Conservation (phyloP, 92 coral and sea anemone genomes). For the Palythoa grandiflora region DNA sequence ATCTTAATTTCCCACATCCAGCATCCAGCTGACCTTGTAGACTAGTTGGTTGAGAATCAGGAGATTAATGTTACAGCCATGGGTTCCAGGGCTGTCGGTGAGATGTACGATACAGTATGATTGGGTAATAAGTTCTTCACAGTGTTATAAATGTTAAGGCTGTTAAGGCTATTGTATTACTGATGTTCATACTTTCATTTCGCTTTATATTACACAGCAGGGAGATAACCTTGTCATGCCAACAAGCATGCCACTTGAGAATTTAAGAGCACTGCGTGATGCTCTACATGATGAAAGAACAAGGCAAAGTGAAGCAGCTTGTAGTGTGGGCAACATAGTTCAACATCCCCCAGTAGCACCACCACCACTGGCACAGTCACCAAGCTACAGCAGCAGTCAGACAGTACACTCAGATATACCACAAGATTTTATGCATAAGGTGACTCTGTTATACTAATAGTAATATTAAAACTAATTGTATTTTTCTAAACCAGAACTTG, state of each 20-base stretch:
- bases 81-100: no score
- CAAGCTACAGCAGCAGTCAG: constrained; percentile 11
- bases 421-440: constrained; percentile 37
- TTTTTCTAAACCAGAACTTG: not conserved
- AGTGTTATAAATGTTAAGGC: not conserved
- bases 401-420: constrained; percentile 24
- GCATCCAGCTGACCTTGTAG: no score
- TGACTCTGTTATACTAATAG: not conserved
- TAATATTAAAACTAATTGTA: not conserved
- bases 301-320: constrained; percentile 35
- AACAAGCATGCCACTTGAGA: constrained; percentile 76
- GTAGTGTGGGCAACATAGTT: not conserved
- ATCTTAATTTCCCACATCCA: no score
- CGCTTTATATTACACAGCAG: constrained; percentile 57
- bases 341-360: not conserved
- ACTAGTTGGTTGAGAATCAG: no score
- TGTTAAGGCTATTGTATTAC: not conserved
- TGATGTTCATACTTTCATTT: not conserved
- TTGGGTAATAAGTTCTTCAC: not conserved
- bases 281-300: constrained; percentile 84
- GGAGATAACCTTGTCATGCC: constrained; percentile 86
- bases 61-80: no score
- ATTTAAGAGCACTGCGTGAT: constrained; percentile 84
- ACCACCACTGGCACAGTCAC: not conserved
- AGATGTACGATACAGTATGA: no score